Evolutionary conservation across 2,888 invertebrate genomes (phyloP).

Genomic region (Rhimphoctona megacephalus): DNA sequence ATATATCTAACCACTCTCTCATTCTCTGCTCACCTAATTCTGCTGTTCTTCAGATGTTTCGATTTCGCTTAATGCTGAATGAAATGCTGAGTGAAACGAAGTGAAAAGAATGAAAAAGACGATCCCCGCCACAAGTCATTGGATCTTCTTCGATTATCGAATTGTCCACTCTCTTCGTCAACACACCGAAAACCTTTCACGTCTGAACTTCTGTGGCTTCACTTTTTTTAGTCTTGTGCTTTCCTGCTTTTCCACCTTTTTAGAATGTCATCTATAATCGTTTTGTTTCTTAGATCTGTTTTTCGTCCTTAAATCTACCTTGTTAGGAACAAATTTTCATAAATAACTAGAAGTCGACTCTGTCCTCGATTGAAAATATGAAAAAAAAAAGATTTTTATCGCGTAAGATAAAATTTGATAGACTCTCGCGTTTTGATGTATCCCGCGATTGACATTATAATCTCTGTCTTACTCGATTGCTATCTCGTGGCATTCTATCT

Average conservation of each 20-base stretch:
- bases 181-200: conserved; percentile 41
- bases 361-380: not conserved
- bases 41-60: conserved; percentile 35
- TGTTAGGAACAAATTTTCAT: not conserved
- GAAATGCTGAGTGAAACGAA: conserved; percentile 3
- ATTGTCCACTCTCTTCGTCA: conserved; percentile 62
- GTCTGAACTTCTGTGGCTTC: not conserved
- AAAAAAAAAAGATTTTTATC: not conserved
- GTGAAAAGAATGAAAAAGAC: conserved; percentile 1
- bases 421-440: conserved; percentile 11
- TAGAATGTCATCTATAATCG: not conserved
- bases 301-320: not conserved
- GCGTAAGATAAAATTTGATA: conserved; percentile 10
- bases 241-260: conserved; percentile 1
- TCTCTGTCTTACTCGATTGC: conserved; percentile 44
- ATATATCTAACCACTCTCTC: not conserved
- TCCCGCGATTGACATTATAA: conserved; percentile 44
- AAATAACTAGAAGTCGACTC: not conserved
- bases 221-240: not conserved
- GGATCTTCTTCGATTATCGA: conserved; percentile 70
- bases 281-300: not conserved
- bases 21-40: conserved; percentile 33
- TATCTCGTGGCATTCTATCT: conserved; percentile 19
- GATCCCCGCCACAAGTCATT: conserved; percentile 8
- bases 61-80: conserved; percentile 19